Base-by-base conservation (phyloP, 2,797 vertebrate species). In the Spinibarbus caldwelli region DNA sequence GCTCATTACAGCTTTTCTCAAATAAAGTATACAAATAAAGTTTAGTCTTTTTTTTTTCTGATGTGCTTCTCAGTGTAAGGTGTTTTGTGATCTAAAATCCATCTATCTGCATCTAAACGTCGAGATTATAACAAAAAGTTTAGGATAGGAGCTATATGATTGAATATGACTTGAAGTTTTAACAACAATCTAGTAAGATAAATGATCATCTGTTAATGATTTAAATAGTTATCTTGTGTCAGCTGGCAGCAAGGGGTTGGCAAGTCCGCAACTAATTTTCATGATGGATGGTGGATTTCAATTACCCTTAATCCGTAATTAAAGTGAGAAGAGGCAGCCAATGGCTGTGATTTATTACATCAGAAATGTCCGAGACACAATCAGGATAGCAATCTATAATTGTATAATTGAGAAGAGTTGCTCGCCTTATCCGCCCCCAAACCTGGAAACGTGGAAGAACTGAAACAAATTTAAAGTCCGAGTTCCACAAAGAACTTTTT, bases 291-390 rank as follows among this genome's bases (percentile, higher is more conserved):
- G 83, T 21, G 52, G 83, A 79, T 79, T 85, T 85, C 66, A 85
- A 79, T 85, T 85, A 71, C 64, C 76, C 49, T 85, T 85, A 85
- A 85, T 79, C 49, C 79, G 83, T 71, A 85, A 85, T 85, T 85
- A 85, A 85, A 78, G 45, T 17, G 26, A 47, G 75, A 78, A 78
- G 75, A 70, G 41, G 49, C 83, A 59, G 36, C 83, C 66, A 79
- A 62, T 70, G 38, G 66, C 75, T 41, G 82, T 85, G 83, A 85
- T 85, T 85, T 85, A 85, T 85, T 34, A 71, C 64, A 85, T 85
- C 67, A 85, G 49, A 71, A 78, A 79, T 47, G 66, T 71, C 66
- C 14, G 49, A 70, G 76, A 79, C 76, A 78, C 76, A 79, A 85
- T 85, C 66, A 57, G 66, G 83, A 78, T 78, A 34, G 75, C 66